Conservation (phyloP, 2,888 invertebrate species). For the Platerodrilus igneus region DNA sequence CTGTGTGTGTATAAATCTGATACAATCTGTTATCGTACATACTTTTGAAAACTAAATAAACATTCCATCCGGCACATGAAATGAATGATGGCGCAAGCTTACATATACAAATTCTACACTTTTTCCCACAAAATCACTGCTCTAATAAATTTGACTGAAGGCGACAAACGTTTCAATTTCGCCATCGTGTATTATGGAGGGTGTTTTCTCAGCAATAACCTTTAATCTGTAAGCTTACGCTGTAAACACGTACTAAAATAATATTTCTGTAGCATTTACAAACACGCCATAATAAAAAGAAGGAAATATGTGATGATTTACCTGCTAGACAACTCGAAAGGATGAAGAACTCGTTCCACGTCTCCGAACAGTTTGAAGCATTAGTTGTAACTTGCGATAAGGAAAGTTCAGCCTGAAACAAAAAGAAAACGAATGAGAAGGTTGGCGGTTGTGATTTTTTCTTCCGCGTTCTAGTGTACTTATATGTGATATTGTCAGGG, state of each 20-base stretch:
- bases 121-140: slow-evolving; percentile 1
- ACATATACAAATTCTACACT: slow-evolving; percentile 2
- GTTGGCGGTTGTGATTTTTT: neutral
- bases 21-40: slow-evolving; percentile 28
- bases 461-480: neutral
- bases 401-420: slow-evolving; percentile 53
- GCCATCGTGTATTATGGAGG: slow-evolving; percentile 9
- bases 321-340: slow-evolving; percentile 61
- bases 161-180: slow-evolving; percentile 18
- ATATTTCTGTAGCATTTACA: slow-evolving; percentile 1
- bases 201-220: slow-evolving; percentile 14
- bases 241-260: slow-evolving; percentile 14
- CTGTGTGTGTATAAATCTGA: slow-evolving; percentile 5
- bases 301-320: slow-evolving; percentile 27
- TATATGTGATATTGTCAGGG: too few relatives aligned
- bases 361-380: slow-evolving; percentile 63
- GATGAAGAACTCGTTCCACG: slow-evolving; percentile 60
- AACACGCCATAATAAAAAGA: slow-evolving; percentile 10
- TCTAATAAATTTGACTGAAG: slow-evolving; percentile 3
- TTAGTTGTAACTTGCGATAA: slow-evolving; percentile 50
- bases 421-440: slow-evolving; percentile 30
- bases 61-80: slow-evolving; percentile 34
- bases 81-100: slow-evolving; percentile 10
- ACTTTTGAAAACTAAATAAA: slow-evolving; percentile 32
- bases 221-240: slow-evolving; percentile 18